phyloP scores from a whole-genome alignment of 35 echinoderm and acorn worm species.

The Nesometra sesokonis region DNA sequence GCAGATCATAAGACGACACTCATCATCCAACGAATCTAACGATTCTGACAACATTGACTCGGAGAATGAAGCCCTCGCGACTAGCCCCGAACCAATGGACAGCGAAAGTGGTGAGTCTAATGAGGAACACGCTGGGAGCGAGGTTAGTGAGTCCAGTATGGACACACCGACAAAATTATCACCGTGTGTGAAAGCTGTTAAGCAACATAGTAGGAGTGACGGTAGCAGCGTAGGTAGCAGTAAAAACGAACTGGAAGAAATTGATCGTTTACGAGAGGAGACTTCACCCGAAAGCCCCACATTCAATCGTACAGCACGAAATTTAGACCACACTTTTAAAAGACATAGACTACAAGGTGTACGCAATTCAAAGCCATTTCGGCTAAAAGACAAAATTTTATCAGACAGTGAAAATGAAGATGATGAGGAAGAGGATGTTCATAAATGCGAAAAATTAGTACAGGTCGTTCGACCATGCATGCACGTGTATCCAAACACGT shows the following conservation, averaged over 20 bases:
- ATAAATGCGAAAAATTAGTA: neutral
- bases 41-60: slow-evolving; percentile 63
- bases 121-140: slow-evolving; percentile 27
- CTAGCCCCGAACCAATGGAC: slow-evolving; percentile 37
- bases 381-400: neutral
- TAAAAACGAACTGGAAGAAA: slow-evolving; percentile 1
- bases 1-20: neutral
- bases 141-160: neutral
- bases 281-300: neutral
- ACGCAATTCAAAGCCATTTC: neutral
- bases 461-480: neutral
- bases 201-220: neutral
- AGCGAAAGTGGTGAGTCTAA: slow-evolving; percentile 11
- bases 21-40: neutral
- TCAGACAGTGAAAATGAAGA: neutral
- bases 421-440: neutral
- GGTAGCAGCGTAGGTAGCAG: neutral
- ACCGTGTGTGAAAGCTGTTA: neutral
- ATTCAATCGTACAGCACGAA: neutral
- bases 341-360: neutral
- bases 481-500: neutral
- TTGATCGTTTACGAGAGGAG: neutral
- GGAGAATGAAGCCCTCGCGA: slow-evolving; percentile 59
- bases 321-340: neutral
- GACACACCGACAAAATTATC: neutral